These are phyloP conservation scores for Lateolabrax maculatus DNA, from an alignment of 2,797 vertebrate species.

Conservation along the genomic window DNA sequence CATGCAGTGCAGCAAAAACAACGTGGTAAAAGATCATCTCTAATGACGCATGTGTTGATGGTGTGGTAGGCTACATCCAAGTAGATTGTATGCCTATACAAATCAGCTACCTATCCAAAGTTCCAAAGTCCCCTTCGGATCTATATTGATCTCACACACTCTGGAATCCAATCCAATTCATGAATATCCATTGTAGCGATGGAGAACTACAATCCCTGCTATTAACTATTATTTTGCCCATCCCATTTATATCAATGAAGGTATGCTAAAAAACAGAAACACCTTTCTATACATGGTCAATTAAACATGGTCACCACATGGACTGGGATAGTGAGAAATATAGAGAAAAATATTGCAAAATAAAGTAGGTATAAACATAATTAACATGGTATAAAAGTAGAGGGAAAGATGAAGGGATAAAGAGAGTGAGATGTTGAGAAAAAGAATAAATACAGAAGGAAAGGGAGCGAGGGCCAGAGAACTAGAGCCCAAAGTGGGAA, in stretches of 20 bases:
- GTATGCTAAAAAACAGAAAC: background rate
- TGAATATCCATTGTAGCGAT: too few relatives aligned
- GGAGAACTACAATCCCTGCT: too few relatives aligned
- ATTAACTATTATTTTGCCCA: too few relatives aligned
- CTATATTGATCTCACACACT: too few relatives aligned
- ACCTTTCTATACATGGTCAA: background rate
- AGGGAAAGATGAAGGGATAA: background rate
- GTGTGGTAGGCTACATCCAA: too few relatives aligned
- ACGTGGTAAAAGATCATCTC: too few relatives aligned
- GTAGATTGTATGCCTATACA: too few relatives aligned
- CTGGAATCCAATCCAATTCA: too few relatives aligned
- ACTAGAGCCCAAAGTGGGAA: conserved; percentile 48
- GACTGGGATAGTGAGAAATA: background rate
- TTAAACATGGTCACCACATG: background rate
- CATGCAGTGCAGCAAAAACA: too few relatives aligned
- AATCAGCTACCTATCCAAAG: too few relatives aligned
- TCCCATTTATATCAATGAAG: background rate
- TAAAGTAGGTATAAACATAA: conserved; percentile 4
- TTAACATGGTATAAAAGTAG: background rate
- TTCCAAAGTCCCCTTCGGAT: too few relatives aligned
- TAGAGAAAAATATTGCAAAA: background rate
- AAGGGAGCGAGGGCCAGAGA: conserved; percentile 24
- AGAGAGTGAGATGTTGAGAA: conserved; percentile 1
- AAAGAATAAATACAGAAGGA: background rate
- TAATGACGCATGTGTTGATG: too few relatives aligned